phyloP scores from a whole-genome alignment of 2,797 vertebrate species.

The Tragopan temminckii region DNA sequence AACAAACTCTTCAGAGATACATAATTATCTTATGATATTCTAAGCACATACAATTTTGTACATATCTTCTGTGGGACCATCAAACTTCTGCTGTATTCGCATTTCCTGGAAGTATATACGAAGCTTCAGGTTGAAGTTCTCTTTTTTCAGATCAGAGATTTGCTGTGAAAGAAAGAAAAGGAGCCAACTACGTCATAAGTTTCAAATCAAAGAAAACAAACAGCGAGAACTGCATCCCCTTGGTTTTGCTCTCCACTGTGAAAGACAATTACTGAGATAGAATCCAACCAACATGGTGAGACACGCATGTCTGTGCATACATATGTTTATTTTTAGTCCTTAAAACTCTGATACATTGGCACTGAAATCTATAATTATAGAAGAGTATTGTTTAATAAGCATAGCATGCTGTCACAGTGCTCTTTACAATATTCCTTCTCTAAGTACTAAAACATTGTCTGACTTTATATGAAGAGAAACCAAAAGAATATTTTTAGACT shows the following conservation, averaged over 20 bases:
- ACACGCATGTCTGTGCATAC: fast-evolving
- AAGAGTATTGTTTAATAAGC: background rate
- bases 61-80: conserved; percentile 92
- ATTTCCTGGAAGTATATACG: conserved; percentile 98
- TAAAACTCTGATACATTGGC: background rate
- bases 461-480: background rate
- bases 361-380: background rate
- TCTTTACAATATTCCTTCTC: background rate
- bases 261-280: background rate
- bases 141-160: conserved; percentile 97
- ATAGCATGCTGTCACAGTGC: background rate
- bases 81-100: conserved; percentile 93
- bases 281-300: background rate
- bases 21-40: background rate
- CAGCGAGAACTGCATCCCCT: background rate
- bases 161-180: conserved; percentile 84
- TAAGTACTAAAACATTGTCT: background rate
- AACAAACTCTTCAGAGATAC: background rate
- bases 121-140: conserved; percentile 98
- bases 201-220: background rate
- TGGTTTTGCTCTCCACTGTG: background rate
- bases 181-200: background rate
- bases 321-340: background rate
- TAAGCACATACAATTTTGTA: conserved; percentile 88
- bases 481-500: background rate